These are phyloP conservation scores for Dryobates pubescens DNA, from an alignment of 2,797 vertebrate species.

Conservation along the genomic window DNA sequence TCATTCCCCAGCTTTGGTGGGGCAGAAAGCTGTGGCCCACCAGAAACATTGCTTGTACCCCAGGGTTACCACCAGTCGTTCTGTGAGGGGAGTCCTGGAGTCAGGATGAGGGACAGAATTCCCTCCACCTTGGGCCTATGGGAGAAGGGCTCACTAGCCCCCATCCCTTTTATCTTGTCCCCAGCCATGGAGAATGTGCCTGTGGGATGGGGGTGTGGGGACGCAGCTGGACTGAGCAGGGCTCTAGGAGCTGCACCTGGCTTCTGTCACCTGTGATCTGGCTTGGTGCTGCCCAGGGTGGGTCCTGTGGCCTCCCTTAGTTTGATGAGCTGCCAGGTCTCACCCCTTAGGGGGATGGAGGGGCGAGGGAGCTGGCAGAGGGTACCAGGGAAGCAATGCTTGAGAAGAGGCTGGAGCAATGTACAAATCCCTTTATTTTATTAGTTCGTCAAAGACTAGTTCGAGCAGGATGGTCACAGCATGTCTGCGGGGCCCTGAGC, in stretches of 20 bases:
- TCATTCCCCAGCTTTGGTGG: fast-evolving
- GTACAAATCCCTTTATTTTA: slow-evolving; percentile 77
- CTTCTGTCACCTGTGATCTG: background rate
- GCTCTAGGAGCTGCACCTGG: background rate
- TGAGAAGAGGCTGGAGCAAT: slow-evolving; percentile 40
- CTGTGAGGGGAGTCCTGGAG: background rate
- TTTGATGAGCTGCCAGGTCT: background rate
- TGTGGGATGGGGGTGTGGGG: background rate
- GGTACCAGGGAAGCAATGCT: background rate
- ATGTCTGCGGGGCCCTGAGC: slow-evolving; percentile 36
- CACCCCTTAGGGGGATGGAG: background rate
- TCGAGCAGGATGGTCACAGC: slow-evolving; percentile 77
- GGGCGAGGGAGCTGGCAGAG: fast-evolving
- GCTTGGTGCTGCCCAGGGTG: background rate
- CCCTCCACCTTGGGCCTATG: fast-evolving
- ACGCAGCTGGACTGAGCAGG: background rate
- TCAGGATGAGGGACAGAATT: background rate
- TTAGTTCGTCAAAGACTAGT: slow-evolving; percentile 69
- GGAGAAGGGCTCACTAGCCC: background rate
- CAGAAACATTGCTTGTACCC: background rate
- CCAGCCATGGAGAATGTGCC: fast-evolving
- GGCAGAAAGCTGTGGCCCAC: background rate
- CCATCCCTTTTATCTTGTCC: background rate
- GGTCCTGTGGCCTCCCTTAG: background rate
- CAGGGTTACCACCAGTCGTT: background rate